Percentiles rank a stretch among this genome's conserved stretches.
Conservation (phyloP, 2,888 invertebrate species). For the Zhuqinia jingwanae region DNA sequence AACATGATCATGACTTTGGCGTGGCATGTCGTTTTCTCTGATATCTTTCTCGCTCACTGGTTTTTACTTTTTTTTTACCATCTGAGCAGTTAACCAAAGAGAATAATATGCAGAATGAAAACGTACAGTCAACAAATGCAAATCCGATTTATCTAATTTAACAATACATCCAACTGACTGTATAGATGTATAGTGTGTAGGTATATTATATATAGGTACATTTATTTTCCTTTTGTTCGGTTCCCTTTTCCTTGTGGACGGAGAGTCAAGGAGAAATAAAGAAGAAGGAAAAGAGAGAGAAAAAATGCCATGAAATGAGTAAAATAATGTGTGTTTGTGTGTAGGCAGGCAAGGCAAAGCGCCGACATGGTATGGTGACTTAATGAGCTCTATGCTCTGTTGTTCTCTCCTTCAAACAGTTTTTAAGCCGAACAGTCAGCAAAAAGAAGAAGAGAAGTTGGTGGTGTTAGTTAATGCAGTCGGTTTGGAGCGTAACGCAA, state of each 20-base stretch:
- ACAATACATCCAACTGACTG: background rate
- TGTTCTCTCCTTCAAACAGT: slow-evolving; percentile 16
- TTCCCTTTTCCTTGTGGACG: no score
- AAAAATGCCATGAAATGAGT: slow-evolving; percentile 36
- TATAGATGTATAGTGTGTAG: background rate
- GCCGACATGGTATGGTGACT: slow-evolving; percentile 63
- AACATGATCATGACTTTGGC: slow-evolving; percentile 34
- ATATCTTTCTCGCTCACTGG: slow-evolving; percentile 63
- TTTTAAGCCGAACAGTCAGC: slow-evolving; percentile 3
- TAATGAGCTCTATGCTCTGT: slow-evolving; percentile 61
- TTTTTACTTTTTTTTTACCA: slow-evolving; percentile 50
- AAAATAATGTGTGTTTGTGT: slow-evolving; percentile 24
- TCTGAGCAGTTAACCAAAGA: slow-evolving; percentile 8
- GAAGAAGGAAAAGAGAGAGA: background rate
- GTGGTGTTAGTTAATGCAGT: slow-evolving; percentile 60
- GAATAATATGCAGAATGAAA: slow-evolving; percentile 3
- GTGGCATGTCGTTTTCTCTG: slow-evolving; percentile 50
- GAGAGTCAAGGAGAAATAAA: no score
- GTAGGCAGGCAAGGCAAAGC: slow-evolving; percentile 11
- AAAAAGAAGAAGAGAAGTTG: slow-evolving; percentile 9
- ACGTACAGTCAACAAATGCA: background rate
- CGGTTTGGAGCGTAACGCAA: slow-evolving; percentile 63
- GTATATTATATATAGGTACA: background rate
- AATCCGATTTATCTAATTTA: slow-evolving; percentile 3
- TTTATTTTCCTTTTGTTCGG: slow-evolving; percentile 22